These are phyloP conservation scores for Speoplatyrhinus poulsoni DNA, from an alignment of 2,113 vertebrate genomes.

Conservation along the genomic window DNA sequence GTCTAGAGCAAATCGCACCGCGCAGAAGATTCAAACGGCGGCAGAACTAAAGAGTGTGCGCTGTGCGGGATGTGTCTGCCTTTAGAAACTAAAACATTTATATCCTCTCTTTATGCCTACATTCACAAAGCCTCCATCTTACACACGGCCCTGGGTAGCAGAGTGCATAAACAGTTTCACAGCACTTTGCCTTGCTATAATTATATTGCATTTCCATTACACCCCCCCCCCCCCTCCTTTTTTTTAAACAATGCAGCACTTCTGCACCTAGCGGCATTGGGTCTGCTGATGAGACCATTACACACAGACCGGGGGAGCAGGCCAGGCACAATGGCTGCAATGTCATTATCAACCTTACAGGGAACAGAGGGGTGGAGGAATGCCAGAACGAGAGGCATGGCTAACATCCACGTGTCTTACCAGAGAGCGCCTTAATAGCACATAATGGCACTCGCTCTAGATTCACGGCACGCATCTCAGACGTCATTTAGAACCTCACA, in stretches of 20 bases:
- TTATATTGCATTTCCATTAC: constrained; percentile 68
- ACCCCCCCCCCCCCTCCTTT: constrained; percentile 25
- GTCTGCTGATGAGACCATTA: constrained; percentile 65
- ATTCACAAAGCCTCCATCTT: constrained; percentile 33
- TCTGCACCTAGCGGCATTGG: constrained; percentile 64
- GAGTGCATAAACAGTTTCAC: constrained; percentile 51
- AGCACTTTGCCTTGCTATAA: constrained; percentile 60
- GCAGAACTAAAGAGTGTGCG: neutral
- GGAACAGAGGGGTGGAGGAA: constrained; percentile 26
- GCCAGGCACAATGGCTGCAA: constrained; percentile 56
- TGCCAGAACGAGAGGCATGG: constrained; percentile 1
- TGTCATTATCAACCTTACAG: constrained; percentile 56
- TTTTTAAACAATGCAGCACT: constrained; percentile 68
- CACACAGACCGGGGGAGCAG: constrained; percentile 59
- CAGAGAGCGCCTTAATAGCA: neutral
- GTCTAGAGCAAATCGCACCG: too few species aligned
- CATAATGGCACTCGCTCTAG: too few species aligned
- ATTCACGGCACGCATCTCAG: too few species aligned
- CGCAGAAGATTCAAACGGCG: too few species aligned
- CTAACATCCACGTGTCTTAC: neutral
- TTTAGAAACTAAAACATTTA: neutral
- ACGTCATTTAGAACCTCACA: too few species aligned
- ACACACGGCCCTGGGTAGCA: constrained; percentile 7
- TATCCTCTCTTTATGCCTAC: neutral
- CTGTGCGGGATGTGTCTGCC: constrained; percentile 23